Conservation (phyloP, 2,797 vertebrate genomes). For the Philypnodon macrostomus region DNA sequence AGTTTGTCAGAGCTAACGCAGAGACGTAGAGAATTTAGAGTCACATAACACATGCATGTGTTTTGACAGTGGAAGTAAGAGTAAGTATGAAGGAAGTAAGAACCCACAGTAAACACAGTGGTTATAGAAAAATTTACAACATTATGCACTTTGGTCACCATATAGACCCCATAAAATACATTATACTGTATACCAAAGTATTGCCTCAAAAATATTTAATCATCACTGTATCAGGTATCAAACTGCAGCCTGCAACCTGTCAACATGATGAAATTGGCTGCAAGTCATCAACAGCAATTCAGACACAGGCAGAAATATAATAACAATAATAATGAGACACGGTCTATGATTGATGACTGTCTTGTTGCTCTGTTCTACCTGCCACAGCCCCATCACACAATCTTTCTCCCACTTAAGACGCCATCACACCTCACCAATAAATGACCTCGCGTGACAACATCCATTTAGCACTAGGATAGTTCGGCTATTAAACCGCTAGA, state of each 20-base stretch:
- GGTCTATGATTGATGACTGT: neutral
- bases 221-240: neutral
- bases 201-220: neutral
- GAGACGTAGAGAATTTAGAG: too few relatives aligned
- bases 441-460: conserved; percentile 55
- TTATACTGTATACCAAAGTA: too few relatives aligned
- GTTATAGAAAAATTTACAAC: too few relatives aligned
- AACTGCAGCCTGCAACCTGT: neutral
- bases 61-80: too few relatives aligned
- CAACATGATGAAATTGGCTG: conserved; percentile 5
- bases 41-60: too few relatives aligned
- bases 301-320: neutral
- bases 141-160: too few relatives aligned
- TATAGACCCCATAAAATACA: too few relatives aligned
- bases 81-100: too few relatives aligned
- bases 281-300: neutral
- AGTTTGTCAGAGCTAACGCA: too few relatives aligned
- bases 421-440: conserved; percentile 35
- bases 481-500: conserved; percentile 45
- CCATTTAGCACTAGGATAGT: conserved; percentile 55
- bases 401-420: conserved; percentile 29
- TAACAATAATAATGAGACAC: neutral
- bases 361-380: neutral
- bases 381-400: neutral
- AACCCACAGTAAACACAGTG: too few relatives aligned